phyloP scores from a whole-genome alignment of 2,888 invertebrate species.

The Stramonita haemastoma region DNA sequence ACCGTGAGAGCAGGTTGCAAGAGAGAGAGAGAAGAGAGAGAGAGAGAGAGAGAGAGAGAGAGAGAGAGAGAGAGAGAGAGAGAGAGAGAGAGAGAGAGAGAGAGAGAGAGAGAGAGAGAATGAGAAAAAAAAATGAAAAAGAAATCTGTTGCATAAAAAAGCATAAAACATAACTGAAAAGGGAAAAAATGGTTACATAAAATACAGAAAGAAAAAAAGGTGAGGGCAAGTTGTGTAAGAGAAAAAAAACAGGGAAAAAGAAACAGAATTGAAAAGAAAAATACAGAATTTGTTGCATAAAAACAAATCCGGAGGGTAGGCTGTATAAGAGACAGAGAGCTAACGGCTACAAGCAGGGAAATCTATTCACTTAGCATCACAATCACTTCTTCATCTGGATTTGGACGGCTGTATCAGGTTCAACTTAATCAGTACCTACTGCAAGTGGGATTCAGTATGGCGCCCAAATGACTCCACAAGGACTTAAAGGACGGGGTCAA shows the following conservation, averaged over 20 bases:
- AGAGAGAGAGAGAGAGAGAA: background rate
- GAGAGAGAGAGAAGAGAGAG: background rate
- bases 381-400: too few species aligned
- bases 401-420: too few species aligned
- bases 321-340: background rate
- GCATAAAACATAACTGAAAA: background rate
- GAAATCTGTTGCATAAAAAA: background rate
- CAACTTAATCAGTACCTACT: too few species aligned
- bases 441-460: too few species aligned
- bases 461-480: too few species aligned
- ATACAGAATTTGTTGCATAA: background rate
- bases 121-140: background rate
- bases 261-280: slow-evolving; percentile 6
- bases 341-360: too few species aligned
- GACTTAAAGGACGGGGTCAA: too few species aligned
- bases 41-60: background rate
- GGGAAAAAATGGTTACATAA: too few species aligned
- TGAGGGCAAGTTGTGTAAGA: background rate
- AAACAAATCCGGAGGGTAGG: background rate
- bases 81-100: too few species aligned
- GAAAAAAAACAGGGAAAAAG: slow-evolving; percentile 7
- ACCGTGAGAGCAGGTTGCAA: background rate
- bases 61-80: too few species aligned
- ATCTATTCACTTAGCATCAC: too few species aligned
- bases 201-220: background rate